Conservation (phyloP, 2,888 invertebrate genomes). For the Ectemnius lituratus region DNA sequence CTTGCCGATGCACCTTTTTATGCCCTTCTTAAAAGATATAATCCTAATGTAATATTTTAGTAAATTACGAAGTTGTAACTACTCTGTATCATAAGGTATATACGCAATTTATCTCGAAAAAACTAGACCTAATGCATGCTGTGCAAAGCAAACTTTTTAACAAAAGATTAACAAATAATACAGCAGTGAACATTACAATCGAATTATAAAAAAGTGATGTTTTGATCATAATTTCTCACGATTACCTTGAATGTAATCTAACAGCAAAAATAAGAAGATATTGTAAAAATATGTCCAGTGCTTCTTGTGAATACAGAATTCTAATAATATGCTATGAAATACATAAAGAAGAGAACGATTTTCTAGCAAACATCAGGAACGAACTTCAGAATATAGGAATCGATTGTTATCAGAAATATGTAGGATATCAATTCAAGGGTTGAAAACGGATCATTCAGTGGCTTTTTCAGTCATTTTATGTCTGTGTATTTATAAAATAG, state of each 20-base stretch:
- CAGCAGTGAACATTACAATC: too few relatives aligned
- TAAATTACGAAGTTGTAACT: constrained; percentile 16
- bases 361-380: constrained; percentile 27
- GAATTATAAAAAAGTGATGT: constrained; percentile 24
- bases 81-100: constrained; percentile 51
- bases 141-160: constrained; percentile 24
- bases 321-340: constrained; percentile 33
- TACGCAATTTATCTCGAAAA: constrained; percentile 38
- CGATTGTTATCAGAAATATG: constrained; percentile 55
- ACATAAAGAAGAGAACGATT: constrained; percentile 42
- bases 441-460: constrained; percentile 45
- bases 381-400: constrained; percentile 51
- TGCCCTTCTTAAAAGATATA: too few relatives aligned
- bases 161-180: constrained; percentile 20
- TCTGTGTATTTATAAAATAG: constrained; percentile 56
- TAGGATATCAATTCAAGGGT: constrained; percentile 54
- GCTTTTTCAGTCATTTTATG: constrained; percentile 51
- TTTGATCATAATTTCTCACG: constrained; percentile 30
- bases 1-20: too few relatives aligned
- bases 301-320: constrained; percentile 59
- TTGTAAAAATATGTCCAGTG: constrained; percentile 61
- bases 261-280: constrained; percentile 47
- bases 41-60: background rate
- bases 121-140: constrained; percentile 34
- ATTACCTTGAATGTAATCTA: constrained; percentile 46